Evolutionary conservation across 2,113 vertebrate genomes (phyloP), one percentile per base, ranked within the genome.

Genomic region (Megatriorchis doriae): DNA sequence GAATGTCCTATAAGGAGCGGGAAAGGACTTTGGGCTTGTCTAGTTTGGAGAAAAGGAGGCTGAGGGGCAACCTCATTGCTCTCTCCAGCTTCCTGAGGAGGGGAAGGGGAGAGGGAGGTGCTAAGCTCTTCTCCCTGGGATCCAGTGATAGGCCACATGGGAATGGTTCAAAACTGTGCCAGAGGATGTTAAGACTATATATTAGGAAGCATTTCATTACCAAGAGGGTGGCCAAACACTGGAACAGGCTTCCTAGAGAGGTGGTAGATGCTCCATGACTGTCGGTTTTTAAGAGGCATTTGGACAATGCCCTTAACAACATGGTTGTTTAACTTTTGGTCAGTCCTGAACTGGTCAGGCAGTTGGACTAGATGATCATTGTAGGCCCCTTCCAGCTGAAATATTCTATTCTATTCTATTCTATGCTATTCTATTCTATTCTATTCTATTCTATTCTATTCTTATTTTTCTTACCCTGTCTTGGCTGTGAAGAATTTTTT

Each of bases 71-170:
- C 16, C 4, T 55, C 16, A 15, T 38, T 86, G 22, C 14, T 66
- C 22, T 78, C 32, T 55, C 15, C 16, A 87, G 31, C 52, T 36
- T 32, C 22, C 19, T 48, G n/a, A 92, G n/a, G 6, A 88, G 26
- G 10, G 20, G 20, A 11, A 42, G 14, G 5, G 7, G 27, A 58
- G 11, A 62, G 13, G 3, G 9, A 52, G 29, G 14, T 53, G 27
- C 12, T 79, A 53, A 42, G 22, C 47, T 86, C 12, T 74, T 72
- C 29, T 42, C 4, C 18, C 16, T 68, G 4, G 26, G 11, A 26
- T 34, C 4, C 29, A 29, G 3, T 45, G 58, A 45, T 1, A 32
- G 25, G 13, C 4, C 6, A 3, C 3, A 5, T 40, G 7, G 14
- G 29, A 77, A 62, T 31, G 26, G 18, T 1, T 62, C 27, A 83